These are phyloP conservation scores for Dorcus parallelipipedus DNA, from an alignment of 2,888 invertebrate species.

Conservation along the genomic window DNA sequence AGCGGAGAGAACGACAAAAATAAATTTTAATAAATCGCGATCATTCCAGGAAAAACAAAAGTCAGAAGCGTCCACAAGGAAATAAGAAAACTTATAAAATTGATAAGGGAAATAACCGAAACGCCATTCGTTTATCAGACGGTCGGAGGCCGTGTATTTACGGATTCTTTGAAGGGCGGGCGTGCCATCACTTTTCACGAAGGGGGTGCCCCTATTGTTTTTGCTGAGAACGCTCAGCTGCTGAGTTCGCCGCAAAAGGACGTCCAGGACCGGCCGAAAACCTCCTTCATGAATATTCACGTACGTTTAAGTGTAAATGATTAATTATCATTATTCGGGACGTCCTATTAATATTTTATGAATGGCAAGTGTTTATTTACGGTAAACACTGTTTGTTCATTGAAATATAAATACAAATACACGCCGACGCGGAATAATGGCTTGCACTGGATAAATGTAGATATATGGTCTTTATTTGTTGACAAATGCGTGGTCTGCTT, in stretches of 20 bases:
- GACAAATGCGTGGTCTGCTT: slow-evolving; percentile 20
- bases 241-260: slow-evolving; percentile 23
- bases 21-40: no score
- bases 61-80: no score
- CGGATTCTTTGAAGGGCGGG: slow-evolving; percentile 39
- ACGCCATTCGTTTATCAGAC: slow-evolving; percentile 32
- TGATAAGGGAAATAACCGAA: slow-evolving; percentile 37
- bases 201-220: slow-evolving; percentile 37
- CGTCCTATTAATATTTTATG: slow-evolving; percentile 46
- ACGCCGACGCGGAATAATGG: slow-evolving; percentile 5
- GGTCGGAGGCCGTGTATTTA: slow-evolving; percentile 37
- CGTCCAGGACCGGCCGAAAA: slow-evolving; percentile 13
- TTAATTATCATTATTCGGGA: slow-evolving; percentile 48
- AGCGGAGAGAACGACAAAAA: no score
- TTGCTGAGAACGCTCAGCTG: slow-evolving; percentile 43
- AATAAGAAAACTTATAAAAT: not conserved
- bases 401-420: slow-evolving; percentile 28
- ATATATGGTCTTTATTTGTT: slow-evolving; percentile 19
- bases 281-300: slow-evolving; percentile 43
- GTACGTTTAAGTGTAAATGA: slow-evolving; percentile 43
- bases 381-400: slow-evolving; percentile 33
- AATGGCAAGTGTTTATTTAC: slow-evolving; percentile 45
- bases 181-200: slow-evolving; percentile 34
- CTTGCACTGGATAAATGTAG: slow-evolving; percentile 4
- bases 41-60: no score